phyloP scores from a whole-genome alignment of 2,888 invertebrate species.

The Chaetogeoica ovagalla region DNA sequence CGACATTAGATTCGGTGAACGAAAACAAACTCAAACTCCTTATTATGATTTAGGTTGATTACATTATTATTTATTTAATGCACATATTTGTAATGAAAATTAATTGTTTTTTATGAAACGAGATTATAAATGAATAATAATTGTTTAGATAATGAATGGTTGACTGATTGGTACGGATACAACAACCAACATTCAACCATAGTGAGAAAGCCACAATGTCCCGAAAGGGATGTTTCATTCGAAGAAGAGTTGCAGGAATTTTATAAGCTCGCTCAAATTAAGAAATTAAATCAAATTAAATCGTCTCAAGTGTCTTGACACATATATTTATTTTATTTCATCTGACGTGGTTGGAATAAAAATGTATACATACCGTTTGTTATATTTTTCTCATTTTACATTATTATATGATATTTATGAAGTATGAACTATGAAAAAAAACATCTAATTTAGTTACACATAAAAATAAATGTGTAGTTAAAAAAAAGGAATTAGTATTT shows the following conservation, averaged over 20 bases:
- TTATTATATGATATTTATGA: background rate
- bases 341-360: slow-evolving; percentile 36
- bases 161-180: slow-evolving; percentile 43
- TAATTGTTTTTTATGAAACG: no score
- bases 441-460: background rate
- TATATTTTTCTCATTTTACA: slow-evolving; percentile 18
- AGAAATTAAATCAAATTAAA: slow-evolving; percentile 41
- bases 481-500: background rate
- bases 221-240: slow-evolving; percentile 12
- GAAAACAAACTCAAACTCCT: slow-evolving; percentile 43
- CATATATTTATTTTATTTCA: slow-evolving; percentile 34
- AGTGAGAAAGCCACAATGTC: background rate
- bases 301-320: slow-evolving; percentile 46
- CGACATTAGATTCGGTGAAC: slow-evolving; percentile 45
- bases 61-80: background rate
- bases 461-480: background rate
- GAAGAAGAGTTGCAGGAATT: slow-evolving; percentile 49
- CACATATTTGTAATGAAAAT: background rate
- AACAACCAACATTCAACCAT: slow-evolving; percentile 3
- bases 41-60: slow-evolving; percentile 42
- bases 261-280: slow-evolving; percentile 39
- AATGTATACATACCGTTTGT: slow-evolving; percentile 33
- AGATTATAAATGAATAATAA: no score
- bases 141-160: slow-evolving; percentile 47
- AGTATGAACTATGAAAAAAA: slow-evolving; percentile 7